Percentiles rank a stretch among this genome's conserved stretches.
These are phyloP conservation scores for Sisyra terminalis DNA, from an alignment of 2,888 invertebrate species.

Conservation along the genomic window DNA sequence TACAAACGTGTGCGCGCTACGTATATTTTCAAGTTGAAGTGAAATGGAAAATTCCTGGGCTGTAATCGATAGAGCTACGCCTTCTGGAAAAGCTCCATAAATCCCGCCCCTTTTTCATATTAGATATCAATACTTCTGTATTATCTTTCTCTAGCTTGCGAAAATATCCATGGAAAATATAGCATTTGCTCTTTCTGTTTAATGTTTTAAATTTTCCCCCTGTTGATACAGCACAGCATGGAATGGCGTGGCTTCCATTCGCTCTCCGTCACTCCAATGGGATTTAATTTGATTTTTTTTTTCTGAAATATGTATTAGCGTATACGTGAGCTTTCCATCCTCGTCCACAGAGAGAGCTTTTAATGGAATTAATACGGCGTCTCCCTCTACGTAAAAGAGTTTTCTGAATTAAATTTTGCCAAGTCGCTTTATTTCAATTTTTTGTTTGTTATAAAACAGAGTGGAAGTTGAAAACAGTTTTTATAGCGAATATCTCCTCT, in stretches of 20 bases:
- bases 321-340: background rate
- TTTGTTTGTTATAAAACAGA: conserved; percentile 5
- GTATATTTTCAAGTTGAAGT: background rate
- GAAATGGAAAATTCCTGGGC: conserved; percentile 5
- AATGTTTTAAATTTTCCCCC: conserved; percentile 5
- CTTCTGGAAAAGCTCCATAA: background rate
- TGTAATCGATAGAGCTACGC: conserved; percentile 6
- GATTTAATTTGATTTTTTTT: conserved; percentile 3
- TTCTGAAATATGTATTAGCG: background rate
- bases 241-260: background rate
- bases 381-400: background rate
- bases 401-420: conserved; percentile 5
- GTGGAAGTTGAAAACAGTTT: conserved; percentile 3
- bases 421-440: conserved; percentile 3
- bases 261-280: conserved; percentile 2
- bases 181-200: background rate
- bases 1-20: conserved; percentile 4
- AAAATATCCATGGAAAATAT: background rate
- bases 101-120: conserved; percentile 4
- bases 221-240: background rate
- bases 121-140: conserved; percentile 5
- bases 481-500: background rate
- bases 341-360: background rate
- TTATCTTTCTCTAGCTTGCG: background rate
- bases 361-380: conserved; percentile 4